A percentile compares a stretch with the other conserved stretches of the same genome.
These are phyloP conservation scores for Saimiri boliviensis DNA, from an alignment of 2,113 vertebrate genomes.

Conservation along the genomic window DNA sequence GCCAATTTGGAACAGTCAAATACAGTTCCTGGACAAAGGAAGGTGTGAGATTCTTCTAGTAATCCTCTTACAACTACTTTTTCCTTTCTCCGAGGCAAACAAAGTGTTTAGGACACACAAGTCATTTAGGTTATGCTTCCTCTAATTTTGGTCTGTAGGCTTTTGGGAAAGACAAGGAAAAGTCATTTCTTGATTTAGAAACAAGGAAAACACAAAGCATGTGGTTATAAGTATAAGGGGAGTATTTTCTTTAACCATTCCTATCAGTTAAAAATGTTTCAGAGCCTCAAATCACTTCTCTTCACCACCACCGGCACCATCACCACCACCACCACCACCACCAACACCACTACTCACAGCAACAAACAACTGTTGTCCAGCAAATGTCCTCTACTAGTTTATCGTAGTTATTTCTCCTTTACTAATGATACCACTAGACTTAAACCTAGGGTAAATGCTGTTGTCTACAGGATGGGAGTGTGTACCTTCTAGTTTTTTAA, in stretches of 20 bases:
- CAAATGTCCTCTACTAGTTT: not conserved
- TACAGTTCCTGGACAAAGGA: not conserved
- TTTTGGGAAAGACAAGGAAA: not conserved
- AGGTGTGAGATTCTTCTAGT: not conserved
- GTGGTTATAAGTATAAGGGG: not conserved
- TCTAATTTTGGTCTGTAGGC: not conserved
- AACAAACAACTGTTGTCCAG: not conserved
- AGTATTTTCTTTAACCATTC: not conserved
- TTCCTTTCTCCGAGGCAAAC: not conserved
- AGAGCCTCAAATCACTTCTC: not conserved
- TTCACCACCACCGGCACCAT: not conserved
- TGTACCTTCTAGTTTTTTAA: not conserved
- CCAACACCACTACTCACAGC: rapidly evolving
- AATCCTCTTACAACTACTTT: not conserved
- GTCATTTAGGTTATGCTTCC: not conserved
- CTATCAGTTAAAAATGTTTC: not conserved
- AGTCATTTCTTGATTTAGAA: constrained; percentile 14
- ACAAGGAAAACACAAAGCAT: not conserved
- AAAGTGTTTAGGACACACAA: not conserved
- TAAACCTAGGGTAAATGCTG: not conserved
- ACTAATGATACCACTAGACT: not conserved
- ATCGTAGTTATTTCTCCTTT: not conserved
- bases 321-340: too few species aligned
- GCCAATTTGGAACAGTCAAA: not conserved
- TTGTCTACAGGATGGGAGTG: not conserved